Base-by-base conservation (phyloP, 1,140 invertebrate species). In the Anastrepha obliqua region DNA sequence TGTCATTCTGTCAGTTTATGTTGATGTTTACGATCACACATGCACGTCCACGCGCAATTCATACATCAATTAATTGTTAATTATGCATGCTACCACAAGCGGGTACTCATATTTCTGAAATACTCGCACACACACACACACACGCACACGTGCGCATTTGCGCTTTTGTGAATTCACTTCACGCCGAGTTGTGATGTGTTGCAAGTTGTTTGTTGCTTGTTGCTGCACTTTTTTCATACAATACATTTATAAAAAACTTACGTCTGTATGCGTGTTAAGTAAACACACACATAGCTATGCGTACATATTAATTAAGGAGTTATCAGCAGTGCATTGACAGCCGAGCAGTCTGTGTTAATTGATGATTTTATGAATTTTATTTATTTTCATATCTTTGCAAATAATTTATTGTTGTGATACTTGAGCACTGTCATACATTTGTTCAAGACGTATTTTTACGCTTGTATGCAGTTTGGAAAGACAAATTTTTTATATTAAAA, bases 11-110 rank as follows among this genome's bases (percentile, higher is more conserved):
- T 81, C 47, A 55, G 55, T 81, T 51, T 81, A 20, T 58, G 47
- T 29, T 55, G n/a, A 29, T 55, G 44, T 81, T 51, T 81, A 51
- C 55, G 47, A 2, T 55, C 74, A 78, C 47, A 67, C 11, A 81
- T 55, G n/a, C 29, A 51, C 9, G 1, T 20, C 3, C 15, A 78
- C 44, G 74, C 74, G 74, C 55, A 81, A 55, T 55, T 81, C 47
- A 81, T 55, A 20, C 44, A 55, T 81, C 74, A 81, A 81, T 81
- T 81, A 81, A 81, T 81, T 81, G 17, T 55, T 81, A 81, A 81
- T 81, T 81, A 81, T 55, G n/a, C 51, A 81, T 51, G 44, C 47
- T 74, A 74, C 70, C 15, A 74, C 70, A 17, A 2, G 42, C 11
- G 9, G 17, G 70, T 17, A 17, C 44, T 44, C 15, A 74, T 74